Percentiles rank a stretch among this genome's conserved stretches.
These are phyloP conservation scores for Nineta flava DNA, from an alignment of 2,888 invertebrate species.

Conservation along the genomic window DNA sequence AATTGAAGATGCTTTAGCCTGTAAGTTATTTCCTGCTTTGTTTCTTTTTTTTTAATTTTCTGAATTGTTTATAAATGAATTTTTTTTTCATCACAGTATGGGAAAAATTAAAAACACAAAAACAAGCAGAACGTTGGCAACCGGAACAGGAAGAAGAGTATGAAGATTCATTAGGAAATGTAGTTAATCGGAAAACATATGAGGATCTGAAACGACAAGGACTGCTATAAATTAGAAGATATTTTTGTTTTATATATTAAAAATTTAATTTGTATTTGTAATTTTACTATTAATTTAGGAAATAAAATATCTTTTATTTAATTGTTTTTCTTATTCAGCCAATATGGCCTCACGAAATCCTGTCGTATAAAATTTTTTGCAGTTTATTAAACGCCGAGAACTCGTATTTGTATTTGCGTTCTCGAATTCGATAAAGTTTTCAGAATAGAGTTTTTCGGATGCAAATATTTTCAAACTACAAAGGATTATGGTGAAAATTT, in stretches of 20 bases:
- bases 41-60: not conserved
- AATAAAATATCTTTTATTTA: not conserved
- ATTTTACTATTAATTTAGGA: not conserved
- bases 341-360: too few species aligned
- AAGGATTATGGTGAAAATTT: too few species aligned
- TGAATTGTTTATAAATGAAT: not conserved
- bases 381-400: too few species aligned
- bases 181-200: constrained; percentile 94
- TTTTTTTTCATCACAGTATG: constrained; percentile 49
- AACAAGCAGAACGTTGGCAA: constrained; percentile 90
- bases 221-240: constrained; percentile 47
- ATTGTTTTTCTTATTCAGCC: not conserved
- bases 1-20: constrained; percentile 90
- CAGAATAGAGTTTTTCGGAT: too few species aligned
- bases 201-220: constrained; percentile 98
- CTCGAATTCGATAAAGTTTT: too few species aligned
- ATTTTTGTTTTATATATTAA: not conserved
- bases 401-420: too few species aligned
- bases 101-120: constrained; percentile 93
- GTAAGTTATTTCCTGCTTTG: constrained; percentile 35
- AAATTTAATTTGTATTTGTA: not conserved
- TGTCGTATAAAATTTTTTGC: too few species aligned
- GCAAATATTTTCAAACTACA: too few species aligned
- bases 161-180: constrained; percentile 97
- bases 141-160: constrained; percentile 97